Base-by-base conservation (phyloP, 23 tunicate genomes). In the Trididemnum clinides region DNA sequence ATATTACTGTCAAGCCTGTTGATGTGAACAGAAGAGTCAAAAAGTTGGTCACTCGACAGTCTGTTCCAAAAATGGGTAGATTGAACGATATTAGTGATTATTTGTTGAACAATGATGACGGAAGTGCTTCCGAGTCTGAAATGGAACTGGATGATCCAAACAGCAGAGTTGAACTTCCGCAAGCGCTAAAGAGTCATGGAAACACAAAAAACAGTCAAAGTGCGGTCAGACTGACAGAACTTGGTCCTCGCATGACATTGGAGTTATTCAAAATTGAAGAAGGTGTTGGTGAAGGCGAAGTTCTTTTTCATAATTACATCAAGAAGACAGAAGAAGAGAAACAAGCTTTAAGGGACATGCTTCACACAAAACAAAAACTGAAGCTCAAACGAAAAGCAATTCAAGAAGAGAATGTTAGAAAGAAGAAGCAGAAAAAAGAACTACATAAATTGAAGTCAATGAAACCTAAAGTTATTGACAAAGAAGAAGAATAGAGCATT, bases 221-320 rank as follows among this genome's bases (percentile, higher is more conserved):
- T 33, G 91, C 91, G 35, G 74, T 95, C 2, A 69, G 95, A 28
- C 57, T 95, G 72, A 90, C 95, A 28, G 99, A 95, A 80, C 88
- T 95, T 34, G 99, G 99, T 15, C 99, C 99, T 2, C 73, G 99
- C n/a, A 50, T 95, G 91, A 90, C 87, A 5, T 50, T 95, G 74
- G 78, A 87, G 57, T 71, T 95, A 50, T 85, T 78, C 26, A 95
- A 95, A 62, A 77, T 87, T 57, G 89, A 95, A 77, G 95, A 90
- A 39, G 99, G 92, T 1, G 23, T 95, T 28, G 86, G 88, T 79
- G 78, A 36, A 0, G 99, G 99, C 1, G 92, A 87, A 32, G 95
- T 95, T 75, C 64, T 90, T 28, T 90, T 76, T 50, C 95, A 90
- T 33, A 71, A 64, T 3, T 58, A 50, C 38, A 57, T 85, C 1